Percentiles rank a stretch among this genome's conserved stretches.
phyloP scores from a whole-genome alignment of 2,888 invertebrate genomes.

The Hofmannophila pseudospretella region DNA sequence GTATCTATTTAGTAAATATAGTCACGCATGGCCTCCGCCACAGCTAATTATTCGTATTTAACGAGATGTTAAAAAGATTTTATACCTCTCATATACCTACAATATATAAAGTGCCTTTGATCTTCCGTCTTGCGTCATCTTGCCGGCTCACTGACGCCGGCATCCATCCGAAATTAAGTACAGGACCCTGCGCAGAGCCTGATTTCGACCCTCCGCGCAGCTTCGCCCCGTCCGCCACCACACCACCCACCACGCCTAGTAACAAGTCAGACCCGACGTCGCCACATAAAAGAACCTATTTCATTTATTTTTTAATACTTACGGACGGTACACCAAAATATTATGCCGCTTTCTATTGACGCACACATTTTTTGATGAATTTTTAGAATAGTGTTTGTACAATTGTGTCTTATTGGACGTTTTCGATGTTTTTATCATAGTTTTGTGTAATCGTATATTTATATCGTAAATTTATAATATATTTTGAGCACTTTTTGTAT shows the following conservation, averaged over 20 bases:
- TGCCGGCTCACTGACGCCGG: slow-evolving; percentile 38
- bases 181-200: slow-evolving; percentile 34
- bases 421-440: slow-evolving; percentile 4
- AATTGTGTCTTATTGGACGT: slow-evolving; percentile 16
- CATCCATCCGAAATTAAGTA: slow-evolving; percentile 26
- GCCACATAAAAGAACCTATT: slow-evolving; percentile 10
- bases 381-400: slow-evolving; percentile 4
- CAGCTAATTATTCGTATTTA: too few species aligned
- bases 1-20: too few species aligned
- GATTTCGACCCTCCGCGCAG: slow-evolving; percentile 30
- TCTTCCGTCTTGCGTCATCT: slow-evolving; percentile 27
- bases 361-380: slow-evolving; percentile 3
- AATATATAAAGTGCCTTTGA: slow-evolving; percentile 19
- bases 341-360: background rate
- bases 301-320: slow-evolving; percentile 10
- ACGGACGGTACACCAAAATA: background rate
- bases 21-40: too few species aligned
- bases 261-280: slow-evolving; percentile 20
- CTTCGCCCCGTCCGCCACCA: slow-evolving; percentile 20
- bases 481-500: too few species aligned
- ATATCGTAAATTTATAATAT: too few species aligned
- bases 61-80: background rate
- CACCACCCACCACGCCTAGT: slow-evolving; percentile 25
- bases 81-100: slow-evolving; percentile 5
- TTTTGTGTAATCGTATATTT: background rate